Percentiles rank a stretch among this genome's conserved stretches.
phyloP scores from a whole-genome alignment of 2,888 invertebrate species.

The Euproctis similis region DNA sequence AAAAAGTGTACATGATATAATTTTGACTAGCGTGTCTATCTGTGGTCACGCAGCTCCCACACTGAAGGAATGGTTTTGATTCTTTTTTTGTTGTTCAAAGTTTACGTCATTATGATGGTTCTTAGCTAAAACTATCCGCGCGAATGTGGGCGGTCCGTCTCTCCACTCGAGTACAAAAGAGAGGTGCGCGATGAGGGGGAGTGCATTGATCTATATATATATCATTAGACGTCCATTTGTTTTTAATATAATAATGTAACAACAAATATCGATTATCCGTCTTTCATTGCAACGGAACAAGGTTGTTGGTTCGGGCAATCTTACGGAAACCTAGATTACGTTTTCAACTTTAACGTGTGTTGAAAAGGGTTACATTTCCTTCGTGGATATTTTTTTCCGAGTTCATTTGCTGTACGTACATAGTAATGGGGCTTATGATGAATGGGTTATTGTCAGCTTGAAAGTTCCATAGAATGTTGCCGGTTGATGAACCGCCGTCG shows the following conservation, averaged over 20 bases:
- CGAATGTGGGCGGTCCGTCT: no score
- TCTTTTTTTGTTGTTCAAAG: no score
- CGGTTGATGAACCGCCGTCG: constrained; percentile 8
- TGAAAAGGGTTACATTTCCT: constrained; percentile 19
- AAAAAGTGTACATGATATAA: no score
- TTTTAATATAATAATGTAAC: constrained; percentile 20
- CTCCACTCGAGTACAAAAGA: no score
- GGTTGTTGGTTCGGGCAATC: constrained; percentile 38
- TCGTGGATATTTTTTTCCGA: constrained; percentile 8
- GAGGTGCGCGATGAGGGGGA: no score
- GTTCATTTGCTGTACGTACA: constrained; percentile 24
- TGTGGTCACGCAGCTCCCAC: no score
- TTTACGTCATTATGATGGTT: no score
- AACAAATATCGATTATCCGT: constrained; percentile 41
- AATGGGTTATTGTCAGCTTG: constrained; percentile 25
- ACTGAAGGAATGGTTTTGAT: no score
- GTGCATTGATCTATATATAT: no score
- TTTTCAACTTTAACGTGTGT: constrained; percentile 21
- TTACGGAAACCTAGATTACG: constrained; percentile 13
- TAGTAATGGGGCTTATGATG: constrained; percentile 28
- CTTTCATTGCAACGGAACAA: constrained; percentile 32
- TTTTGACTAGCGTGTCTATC: no score
- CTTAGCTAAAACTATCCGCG: no score
- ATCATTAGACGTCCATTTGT: no score
- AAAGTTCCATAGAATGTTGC: constrained; percentile 15